Percentiles rank a stretch among this genome's conserved stretches.
phyloP scores from a whole-genome alignment of 92 coral and sea anemone genomes.

The Palythoa grandis region DNA sequence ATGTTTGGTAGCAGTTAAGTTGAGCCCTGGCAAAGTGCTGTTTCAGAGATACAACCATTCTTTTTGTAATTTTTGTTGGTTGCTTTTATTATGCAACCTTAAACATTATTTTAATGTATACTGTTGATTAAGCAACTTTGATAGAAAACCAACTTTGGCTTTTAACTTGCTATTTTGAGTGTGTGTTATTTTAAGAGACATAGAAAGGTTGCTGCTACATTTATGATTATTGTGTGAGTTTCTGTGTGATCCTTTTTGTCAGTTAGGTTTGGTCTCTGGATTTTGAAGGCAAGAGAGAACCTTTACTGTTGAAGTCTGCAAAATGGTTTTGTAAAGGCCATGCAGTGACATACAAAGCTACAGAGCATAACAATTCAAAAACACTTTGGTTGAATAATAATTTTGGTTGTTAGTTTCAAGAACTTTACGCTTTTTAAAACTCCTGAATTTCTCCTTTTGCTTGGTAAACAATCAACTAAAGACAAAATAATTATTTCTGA shows the following conservation, averaged over 20 bases:
- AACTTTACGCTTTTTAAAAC: not conserved
- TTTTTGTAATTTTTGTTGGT: not conserved
- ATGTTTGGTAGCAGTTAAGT: too few species aligned
- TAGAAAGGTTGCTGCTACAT: not conserved
- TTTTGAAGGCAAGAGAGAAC: conserved; percentile 6
- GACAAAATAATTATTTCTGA: not conserved
- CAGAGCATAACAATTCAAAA: conserved; percentile 1
- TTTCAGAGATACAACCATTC: not conserved
- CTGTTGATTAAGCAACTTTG: not conserved
- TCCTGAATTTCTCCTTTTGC: not conserved
- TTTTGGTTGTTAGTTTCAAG: not conserved
- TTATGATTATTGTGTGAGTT: not conserved
- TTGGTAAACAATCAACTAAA: not conserved
- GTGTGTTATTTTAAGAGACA: not conserved
- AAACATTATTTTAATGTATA: not conserved
- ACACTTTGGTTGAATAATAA: not conserved
- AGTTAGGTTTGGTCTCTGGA: conserved; percentile 30
- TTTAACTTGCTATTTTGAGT: not conserved
- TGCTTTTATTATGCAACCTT: not conserved
- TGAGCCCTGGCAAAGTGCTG: not conserved
- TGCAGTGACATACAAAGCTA: conserved; percentile 37
- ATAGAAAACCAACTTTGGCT: conserved; percentile 1
- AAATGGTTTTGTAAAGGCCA: conserved; percentile 22
- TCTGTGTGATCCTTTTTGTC: conserved; percentile 22
- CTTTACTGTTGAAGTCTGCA: conserved; percentile 8